Evolutionary conservation across 2,888 invertebrate genomes (phyloP).

Genomic region (Pharmacophagus antenor): DNA sequence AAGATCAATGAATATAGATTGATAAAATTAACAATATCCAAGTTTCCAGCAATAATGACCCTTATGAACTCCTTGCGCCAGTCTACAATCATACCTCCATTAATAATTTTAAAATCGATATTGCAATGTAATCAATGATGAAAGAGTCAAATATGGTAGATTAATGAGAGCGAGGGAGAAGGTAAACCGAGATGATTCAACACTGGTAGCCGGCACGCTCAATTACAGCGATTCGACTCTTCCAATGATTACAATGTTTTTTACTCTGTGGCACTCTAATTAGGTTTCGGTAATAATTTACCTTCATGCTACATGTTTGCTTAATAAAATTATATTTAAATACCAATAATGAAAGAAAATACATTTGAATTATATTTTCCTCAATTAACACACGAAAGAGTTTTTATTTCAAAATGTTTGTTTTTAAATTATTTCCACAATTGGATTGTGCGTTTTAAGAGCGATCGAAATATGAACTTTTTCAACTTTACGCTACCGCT

Average conservation of each 20-base stretch:
- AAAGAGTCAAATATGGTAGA: conserved; percentile 44
- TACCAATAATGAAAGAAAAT: too few species aligned
- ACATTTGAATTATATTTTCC: too few species aligned
- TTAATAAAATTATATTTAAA: too few species aligned
- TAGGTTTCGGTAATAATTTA: conserved; percentile 43
- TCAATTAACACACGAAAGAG: too few species aligned
- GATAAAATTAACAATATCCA: too few species aligned
- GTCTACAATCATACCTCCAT: not conserved
- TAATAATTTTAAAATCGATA: not conserved
- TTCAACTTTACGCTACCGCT: too few species aligned
- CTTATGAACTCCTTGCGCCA: not conserved
- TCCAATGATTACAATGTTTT: conserved; percentile 65
- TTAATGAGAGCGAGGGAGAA: conserved; percentile 51
- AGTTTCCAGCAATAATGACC: not conserved
- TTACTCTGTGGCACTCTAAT: conserved; percentile 63
- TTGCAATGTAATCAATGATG: conserved; percentile 32
- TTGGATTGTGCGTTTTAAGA: too few species aligned
- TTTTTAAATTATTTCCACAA: too few species aligned
- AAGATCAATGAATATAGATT: too few species aligned
- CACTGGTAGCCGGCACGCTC: conserved; percentile 65
- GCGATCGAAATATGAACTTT: too few species aligned
- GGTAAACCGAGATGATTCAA: conserved; percentile 57
- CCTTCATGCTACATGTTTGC: not conserved
- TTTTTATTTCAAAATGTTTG: too few species aligned
- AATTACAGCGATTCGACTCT: conserved; percentile 67